These are phyloP conservation scores for Eupleurogrammus muticus DNA, from an alignment of 2,797 vertebrate species.

Conservation along the genomic window DNA sequence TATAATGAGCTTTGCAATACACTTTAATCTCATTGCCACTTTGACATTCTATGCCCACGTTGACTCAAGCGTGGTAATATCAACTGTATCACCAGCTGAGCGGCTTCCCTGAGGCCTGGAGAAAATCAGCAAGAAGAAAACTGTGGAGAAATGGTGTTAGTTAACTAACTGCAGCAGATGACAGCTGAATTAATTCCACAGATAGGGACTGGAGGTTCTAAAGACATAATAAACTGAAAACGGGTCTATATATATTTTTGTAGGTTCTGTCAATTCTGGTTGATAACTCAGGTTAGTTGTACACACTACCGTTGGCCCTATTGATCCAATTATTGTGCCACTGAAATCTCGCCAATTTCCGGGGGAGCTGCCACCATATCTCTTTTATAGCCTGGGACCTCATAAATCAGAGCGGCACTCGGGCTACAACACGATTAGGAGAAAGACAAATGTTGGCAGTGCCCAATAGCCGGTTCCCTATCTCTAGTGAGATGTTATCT, in stretches of 20 bases:
- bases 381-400: conserved; percentile 36
- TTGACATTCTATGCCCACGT: conserved; percentile 19
- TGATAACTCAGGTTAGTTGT: conserved; percentile 15
- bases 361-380: conserved; percentile 19
- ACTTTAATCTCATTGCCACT: conserved; percentile 24
- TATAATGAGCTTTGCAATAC: background rate
- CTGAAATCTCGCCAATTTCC: conserved; percentile 21
- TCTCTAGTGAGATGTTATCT: conserved; percentile 14
- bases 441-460: conserved; percentile 15
- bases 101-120: background rate
- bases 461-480: conserved; percentile 1
- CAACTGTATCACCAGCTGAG: background rate
- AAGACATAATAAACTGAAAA: background rate
- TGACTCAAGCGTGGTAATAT: background rate
- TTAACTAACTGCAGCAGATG: background rate
- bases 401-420: conserved; percentile 40
- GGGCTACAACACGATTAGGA: conserved; percentile 6
- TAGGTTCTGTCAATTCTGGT: background rate
- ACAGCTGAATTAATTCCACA: background rate
- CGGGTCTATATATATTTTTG: background rate
- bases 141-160: background rate
- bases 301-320: conserved; percentile 11
- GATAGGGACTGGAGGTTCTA: background rate
- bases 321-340: conserved; percentile 52
- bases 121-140: conserved; percentile 15